Evolutionary conservation across 2,113 vertebrate species (phyloP).

Genomic region (Paradoxurus hermaphroditus): DNA sequence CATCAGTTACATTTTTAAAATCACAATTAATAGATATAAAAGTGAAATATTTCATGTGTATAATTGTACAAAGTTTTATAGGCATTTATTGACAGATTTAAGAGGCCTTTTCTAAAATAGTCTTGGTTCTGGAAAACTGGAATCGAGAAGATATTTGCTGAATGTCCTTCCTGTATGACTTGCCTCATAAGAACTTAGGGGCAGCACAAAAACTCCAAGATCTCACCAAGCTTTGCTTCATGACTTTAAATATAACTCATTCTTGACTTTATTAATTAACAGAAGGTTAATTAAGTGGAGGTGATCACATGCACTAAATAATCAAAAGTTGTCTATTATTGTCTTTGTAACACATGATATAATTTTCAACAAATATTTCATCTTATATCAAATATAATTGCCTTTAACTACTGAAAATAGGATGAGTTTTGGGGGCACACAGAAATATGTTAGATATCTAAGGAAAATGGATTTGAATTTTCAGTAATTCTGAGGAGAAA

Average conservation of each 20-base stretch:
- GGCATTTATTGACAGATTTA: neutral
- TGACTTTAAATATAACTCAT: neutral
- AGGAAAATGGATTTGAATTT: neutral
- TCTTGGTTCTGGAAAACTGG: neutral
- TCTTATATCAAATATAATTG: neutral
- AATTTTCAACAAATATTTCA: neutral
- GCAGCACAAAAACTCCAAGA: neutral
- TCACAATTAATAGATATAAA: neutral
- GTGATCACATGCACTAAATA: neutral
- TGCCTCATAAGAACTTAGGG: neutral
- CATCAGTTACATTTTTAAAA: neutral
- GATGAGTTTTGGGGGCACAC: neutral
- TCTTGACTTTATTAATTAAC: slow-evolving; percentile 2
- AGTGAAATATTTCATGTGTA: neutral
- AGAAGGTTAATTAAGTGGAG: neutral
- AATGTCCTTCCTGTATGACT: neutral
- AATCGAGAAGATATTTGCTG: neutral
- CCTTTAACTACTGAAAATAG: neutral
- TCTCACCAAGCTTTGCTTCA: neutral
- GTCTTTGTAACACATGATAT: neutral
- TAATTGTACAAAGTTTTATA: neutral
- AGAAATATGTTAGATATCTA: neutral
- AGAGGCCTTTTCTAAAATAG: neutral
- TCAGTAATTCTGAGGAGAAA: neutral
- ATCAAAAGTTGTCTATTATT: neutral